Percentiles rank a stretch among this genome's conserved stretches.
These are phyloP conservation scores for Drosophila nigromelanica DNA, from an alignment of 1,140 invertebrate species.

Conservation along the genomic window DNA sequence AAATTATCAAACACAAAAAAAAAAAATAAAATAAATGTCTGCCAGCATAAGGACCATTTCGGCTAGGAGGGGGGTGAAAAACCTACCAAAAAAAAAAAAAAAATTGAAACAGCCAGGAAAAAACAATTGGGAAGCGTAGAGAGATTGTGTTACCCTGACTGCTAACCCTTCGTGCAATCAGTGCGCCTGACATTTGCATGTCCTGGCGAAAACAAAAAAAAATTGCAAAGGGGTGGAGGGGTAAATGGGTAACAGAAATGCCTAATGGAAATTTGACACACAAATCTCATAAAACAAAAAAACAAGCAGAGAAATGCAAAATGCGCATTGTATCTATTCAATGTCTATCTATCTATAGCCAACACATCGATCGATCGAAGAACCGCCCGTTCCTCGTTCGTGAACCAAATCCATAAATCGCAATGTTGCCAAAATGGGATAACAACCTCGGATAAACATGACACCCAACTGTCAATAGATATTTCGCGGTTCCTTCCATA, in stretches of 20 bases:
- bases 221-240: constrained; percentile 30
- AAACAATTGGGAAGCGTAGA: not conserved
- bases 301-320: constrained; percentile 45
- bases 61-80: constrained; percentile 7
- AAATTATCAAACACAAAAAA: constrained; percentile 81
- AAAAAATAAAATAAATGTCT: constrained; percentile 46
- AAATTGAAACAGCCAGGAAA: constrained; percentile 64
- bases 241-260: constrained; percentile 40
- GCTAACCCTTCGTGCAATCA: constrained; percentile 49
- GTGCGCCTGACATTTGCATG: constrained; percentile 46
- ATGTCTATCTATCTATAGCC: constrained; percentile 37
- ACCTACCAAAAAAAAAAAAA: constrained; percentile 55
- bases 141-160: constrained; percentile 67
- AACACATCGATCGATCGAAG: constrained; percentile 30
- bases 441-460: constrained; percentile 83
- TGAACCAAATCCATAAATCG: constrained; percentile 74
- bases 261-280: constrained; percentile 83
- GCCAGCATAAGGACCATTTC: constrained; percentile 55
- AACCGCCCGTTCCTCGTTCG: constrained; percentile 57
- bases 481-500: constrained; percentile 83
- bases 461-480: constrained; percentile 84
- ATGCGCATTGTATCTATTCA: constrained; percentile 66
- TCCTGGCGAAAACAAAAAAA: constrained; percentile 39
- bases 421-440: constrained; percentile 83
- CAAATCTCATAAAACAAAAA: constrained; percentile 78